Conservation (phyloP, 2,888 invertebrate species). For the Hydriomena furcata region DNA sequence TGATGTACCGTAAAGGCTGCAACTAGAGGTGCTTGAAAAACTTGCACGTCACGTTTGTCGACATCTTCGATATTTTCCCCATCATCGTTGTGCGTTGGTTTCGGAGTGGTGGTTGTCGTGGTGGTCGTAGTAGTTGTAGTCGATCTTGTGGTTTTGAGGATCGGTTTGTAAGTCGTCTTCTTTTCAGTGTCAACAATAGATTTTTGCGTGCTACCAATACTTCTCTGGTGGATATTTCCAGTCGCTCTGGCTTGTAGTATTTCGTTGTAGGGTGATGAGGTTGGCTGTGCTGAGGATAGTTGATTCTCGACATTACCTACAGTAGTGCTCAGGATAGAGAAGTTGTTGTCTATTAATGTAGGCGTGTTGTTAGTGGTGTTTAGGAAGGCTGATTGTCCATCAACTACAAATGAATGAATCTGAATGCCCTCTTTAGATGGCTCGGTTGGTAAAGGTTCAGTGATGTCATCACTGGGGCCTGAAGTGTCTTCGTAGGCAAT, state of each 20-base stretch:
- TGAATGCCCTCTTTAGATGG: constrained; percentile 67
- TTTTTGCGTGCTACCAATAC: constrained; percentile 58
- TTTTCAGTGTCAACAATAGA: constrained; percentile 48
- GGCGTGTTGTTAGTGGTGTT: constrained; percentile 57
- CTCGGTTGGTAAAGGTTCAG: constrained; percentile 44
- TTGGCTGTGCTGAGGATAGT: constrained; percentile 63
- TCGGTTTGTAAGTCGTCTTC: constrained; percentile 44
- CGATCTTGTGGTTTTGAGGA: constrained; percentile 43
- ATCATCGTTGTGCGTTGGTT: constrained; percentile 87
- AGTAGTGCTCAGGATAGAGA: constrained; percentile 72
- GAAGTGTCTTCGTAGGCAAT: constrained; percentile 74
- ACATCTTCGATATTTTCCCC: constrained; percentile 87
- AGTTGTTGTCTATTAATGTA: constrained; percentile 64
- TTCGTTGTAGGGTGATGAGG: constrained; percentile 67
- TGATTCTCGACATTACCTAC: constrained; percentile 77
- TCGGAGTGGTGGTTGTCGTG: constrained; percentile 85
- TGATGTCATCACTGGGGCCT: constrained; percentile 62
- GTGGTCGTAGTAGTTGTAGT: constrained; percentile 76
- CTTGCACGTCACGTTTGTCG: constrained; percentile 88
- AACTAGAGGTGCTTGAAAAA: constrained; percentile 91
- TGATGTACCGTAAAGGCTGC: constrained; percentile 94
- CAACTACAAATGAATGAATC: constrained; percentile 83
- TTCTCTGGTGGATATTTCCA: constrained; percentile 69
- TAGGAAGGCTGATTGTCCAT: constrained; percentile 71
- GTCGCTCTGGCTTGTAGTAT: constrained; percentile 70